Conservation (phyloP, 2,888 invertebrate species). For the Tigriopus californicus region DNA sequence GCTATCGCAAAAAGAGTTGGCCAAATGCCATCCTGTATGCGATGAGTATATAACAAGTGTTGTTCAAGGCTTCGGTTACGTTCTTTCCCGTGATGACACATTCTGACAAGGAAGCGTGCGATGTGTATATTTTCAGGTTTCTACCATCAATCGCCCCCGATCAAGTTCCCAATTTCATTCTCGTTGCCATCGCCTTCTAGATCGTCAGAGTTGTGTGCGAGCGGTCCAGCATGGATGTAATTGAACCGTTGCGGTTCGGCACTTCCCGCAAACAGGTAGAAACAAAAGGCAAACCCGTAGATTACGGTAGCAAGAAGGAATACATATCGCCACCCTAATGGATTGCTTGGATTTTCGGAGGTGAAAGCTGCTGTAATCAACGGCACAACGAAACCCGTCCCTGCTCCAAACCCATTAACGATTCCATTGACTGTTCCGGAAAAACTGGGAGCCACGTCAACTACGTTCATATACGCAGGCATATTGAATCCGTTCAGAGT, state of each 20-base stretch:
- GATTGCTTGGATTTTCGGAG: neutral
- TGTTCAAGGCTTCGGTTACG: too few relatives aligned
- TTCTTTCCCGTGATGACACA: too few relatives aligned
- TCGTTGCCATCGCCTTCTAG: too few relatives aligned
- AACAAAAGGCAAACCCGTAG: neutral
- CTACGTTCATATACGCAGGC: neutral
- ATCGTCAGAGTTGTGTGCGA: too few relatives aligned
- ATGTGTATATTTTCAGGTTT: too few relatives aligned
- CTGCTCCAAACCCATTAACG: neutral
- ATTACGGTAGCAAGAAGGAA: neutral
- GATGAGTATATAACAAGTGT: too few relatives aligned
- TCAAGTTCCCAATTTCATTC: too few relatives aligned
- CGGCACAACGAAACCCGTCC: neutral
- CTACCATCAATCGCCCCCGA: too few relatives aligned
- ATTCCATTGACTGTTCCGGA: neutral
- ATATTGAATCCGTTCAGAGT: neutral
- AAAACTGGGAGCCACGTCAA: neutral
- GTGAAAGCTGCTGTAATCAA: neutral
- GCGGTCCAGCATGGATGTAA: neutral
- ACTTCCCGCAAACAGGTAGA: neutral
- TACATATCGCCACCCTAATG: neutral
- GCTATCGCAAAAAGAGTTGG: too few relatives aligned
- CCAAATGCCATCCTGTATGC: too few relatives aligned
- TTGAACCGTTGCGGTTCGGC: neutral
- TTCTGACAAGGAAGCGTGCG: too few relatives aligned